Percentiles rank a stretch among this genome's conserved stretches.
phyloP scores from a whole-genome alignment of 2,888 invertebrate genomes.

The Habroteleia sp. region DNA sequence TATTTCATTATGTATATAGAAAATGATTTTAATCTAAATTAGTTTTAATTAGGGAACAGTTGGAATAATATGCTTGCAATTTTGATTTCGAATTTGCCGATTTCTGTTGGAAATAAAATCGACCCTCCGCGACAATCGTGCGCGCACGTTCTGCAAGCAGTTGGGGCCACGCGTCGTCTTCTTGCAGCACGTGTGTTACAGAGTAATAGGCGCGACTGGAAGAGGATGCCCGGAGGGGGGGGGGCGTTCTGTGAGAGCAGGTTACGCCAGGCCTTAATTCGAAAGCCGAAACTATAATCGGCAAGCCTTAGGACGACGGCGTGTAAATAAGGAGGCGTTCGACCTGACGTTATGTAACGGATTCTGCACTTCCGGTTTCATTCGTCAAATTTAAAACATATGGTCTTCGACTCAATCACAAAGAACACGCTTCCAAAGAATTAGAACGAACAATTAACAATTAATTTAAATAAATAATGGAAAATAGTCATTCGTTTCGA shows the following conservation, averaged over 20 bases:
- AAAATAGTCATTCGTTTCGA: too few relatives aligned
- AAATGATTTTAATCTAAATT: too few relatives aligned
- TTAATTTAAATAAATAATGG: too few relatives aligned
- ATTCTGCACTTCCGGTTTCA: conserved; percentile 67
- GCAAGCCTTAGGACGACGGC: conserved; percentile 69
- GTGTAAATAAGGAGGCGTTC: conserved; percentile 70
- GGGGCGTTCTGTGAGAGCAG: conserved; percentile 63
- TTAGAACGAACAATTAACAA: too few relatives aligned
- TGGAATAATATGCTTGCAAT: too few relatives aligned
- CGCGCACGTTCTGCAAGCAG: conserved; percentile 63
- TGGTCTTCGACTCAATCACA: not conserved
- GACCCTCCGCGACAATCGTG: conserved; percentile 5
- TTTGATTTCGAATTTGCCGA: conserved; percentile 20
- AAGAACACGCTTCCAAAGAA: too few relatives aligned
- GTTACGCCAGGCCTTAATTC: conserved; percentile 70
- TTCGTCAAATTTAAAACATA: conserved; percentile 14
- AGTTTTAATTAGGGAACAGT: too few relatives aligned
- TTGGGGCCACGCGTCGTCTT: conserved; percentile 72
- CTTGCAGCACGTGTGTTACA: conserved; percentile 62
- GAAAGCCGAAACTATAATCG: conserved; percentile 73
- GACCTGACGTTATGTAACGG: conserved; percentile 68
- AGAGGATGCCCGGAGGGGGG: conserved; percentile 60
- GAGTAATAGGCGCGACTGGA: conserved; percentile 61
- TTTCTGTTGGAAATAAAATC: conserved; percentile 22
- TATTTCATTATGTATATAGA: too few relatives aligned